phyloP scores from a whole-genome alignment of 1,140 invertebrate species.

The Meloidogyne chitwoodi region DNA sequence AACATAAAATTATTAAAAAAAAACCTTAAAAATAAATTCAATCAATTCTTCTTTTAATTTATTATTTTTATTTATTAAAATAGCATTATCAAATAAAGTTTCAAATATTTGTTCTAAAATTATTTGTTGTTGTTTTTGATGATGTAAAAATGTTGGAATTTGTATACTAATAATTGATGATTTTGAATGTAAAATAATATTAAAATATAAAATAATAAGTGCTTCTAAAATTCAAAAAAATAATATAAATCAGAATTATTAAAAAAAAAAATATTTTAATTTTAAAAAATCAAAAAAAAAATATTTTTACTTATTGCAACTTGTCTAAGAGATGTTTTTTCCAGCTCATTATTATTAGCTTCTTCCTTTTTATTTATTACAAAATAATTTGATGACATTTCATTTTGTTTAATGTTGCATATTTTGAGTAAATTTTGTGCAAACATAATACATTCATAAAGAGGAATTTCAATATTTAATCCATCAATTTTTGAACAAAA shows the following conservation, averaged over 20 bases:
- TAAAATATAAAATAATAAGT: not conserved
- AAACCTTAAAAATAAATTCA: not conserved
- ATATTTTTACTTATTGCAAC: too few relatives aligned
- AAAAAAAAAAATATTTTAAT: too few relatives aligned
- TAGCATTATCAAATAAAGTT: not conserved
- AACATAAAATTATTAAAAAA: not conserved
- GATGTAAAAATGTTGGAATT: not conserved
- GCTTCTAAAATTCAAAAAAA: not conserved
- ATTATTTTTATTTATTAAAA: not conserved
- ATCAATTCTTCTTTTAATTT: not conserved
- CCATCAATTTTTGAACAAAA: conserved; percentile 15
- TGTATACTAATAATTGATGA: conserved; percentile 8
- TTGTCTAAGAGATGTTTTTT: too few relatives aligned
- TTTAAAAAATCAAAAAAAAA: too few relatives aligned
- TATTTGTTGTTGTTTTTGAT: not conserved
- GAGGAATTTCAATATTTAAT: conserved; percentile 3
- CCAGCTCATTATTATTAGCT: too few relatives aligned
- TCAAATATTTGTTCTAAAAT: not conserved
- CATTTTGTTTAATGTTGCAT: too few relatives aligned
- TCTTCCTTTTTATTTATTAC: too few relatives aligned
- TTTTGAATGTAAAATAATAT: not conserved
- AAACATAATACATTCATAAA: conserved; percentile 1
- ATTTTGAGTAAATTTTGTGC: not conserved
- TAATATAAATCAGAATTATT: not conserved
- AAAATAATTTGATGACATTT: too few relatives aligned